Evolutionary conservation across 2,797 vertebrate genomes (phyloP).

Genomic region (Malurus leucopterus): DNA sequence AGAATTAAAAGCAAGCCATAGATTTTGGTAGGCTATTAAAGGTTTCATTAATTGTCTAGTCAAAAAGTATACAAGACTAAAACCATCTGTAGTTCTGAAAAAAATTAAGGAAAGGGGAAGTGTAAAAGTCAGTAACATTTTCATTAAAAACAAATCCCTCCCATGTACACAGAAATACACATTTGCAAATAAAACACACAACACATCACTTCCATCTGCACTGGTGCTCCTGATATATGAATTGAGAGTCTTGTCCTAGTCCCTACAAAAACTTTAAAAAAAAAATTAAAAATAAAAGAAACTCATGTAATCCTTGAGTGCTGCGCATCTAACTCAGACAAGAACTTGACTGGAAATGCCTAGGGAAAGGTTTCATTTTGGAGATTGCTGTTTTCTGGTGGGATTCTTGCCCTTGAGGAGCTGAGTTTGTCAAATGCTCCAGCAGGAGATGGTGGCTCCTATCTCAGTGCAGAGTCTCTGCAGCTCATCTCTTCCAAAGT

Average conservation of each 20-base stretch:
- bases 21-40: neutral
- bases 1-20: constrained; percentile 7
- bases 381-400: neutral
- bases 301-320: neutral
- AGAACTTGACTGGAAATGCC: neutral
- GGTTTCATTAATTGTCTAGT: constrained; percentile 25
- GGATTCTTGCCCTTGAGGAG: neutral
- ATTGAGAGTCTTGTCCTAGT: neutral
- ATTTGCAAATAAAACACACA: neutral
- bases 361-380: neutral
- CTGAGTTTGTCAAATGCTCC: neutral
- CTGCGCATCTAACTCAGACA: neutral
- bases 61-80: neutral
- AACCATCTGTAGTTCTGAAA: constrained; percentile 8
- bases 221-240: neutral
- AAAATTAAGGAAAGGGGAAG: constrained; percentile 1
- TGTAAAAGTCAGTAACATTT: constrained; percentile 11
- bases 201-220: neutral
- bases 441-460: neutral
- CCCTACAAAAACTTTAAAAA: neutral
- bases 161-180: neutral
- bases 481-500: neutral
- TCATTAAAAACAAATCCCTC: constrained; percentile 28
- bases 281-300: neutral
- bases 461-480: neutral